These are phyloP conservation scores for Cephalotes varians DNA, from an alignment of 2,888 invertebrate genomes.

Conservation along the genomic window DNA sequence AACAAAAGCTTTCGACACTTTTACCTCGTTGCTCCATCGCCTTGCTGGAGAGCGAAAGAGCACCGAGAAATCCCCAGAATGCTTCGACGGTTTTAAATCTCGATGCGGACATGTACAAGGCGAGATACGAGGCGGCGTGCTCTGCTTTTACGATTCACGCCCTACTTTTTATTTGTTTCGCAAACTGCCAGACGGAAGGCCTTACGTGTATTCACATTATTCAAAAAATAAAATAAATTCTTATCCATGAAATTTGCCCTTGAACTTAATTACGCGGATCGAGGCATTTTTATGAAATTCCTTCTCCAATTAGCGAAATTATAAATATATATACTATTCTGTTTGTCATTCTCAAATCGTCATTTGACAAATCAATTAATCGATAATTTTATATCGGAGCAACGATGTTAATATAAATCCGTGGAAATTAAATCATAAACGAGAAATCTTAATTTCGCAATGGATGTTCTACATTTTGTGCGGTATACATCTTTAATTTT, in stretches of 20 bases:
- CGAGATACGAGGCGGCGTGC: conserved; percentile 61
- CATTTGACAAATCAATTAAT: neutral
- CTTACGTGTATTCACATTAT: conserved; percentile 32
- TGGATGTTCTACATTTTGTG: neutral
- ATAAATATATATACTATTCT: conserved; percentile 1
- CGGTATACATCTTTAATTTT: neutral
- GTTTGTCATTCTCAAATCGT: neutral
- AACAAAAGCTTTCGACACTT: conserved; percentile 27
- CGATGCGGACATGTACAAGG: conserved; percentile 63
- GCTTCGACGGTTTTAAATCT: conserved; percentile 60
- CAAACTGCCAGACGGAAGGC: conserved; percentile 24
- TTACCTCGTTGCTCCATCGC: conserved; percentile 19
- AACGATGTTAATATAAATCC: neutral
- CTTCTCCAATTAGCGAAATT: conserved; percentile 14
- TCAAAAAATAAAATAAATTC: conserved; percentile 60
- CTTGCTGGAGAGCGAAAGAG: conserved; percentile 40
- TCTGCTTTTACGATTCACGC: conserved; percentile 71
- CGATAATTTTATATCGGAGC: neutral
- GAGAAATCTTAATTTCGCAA: neutral
- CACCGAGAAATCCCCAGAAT: conserved; percentile 64
- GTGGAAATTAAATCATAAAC: neutral
- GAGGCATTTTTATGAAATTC: neutral
- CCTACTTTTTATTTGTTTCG: conserved; percentile 70
- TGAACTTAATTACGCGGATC: conserved; percentile 67
- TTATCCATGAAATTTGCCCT: conserved; percentile 63